Evolutionary conservation across 2,888 invertebrate species (phyloP), one percentile per base, ranked within the genome.

Genomic region (Megaustenia siamemsis): DNA sequence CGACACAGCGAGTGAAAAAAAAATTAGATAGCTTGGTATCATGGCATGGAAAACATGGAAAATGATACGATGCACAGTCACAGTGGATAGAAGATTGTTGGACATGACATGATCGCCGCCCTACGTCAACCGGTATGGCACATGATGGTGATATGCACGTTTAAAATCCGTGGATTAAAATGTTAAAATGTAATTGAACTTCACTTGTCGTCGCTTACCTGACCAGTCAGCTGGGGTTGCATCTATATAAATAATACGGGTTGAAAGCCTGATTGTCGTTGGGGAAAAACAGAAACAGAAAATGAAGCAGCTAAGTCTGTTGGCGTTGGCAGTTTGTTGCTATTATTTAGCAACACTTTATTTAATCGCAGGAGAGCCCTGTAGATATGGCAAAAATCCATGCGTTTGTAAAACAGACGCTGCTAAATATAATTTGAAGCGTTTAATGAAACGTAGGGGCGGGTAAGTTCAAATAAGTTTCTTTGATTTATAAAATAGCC

Each of bases 321-420:
- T n/a, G n/a, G n/a, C n/a, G 18, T 10, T 49, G 15, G 18, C 49
- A 1, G 8, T 73, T 73, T 73, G 28, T 49, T 0, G 49, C 10
- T 32, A 12, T 28, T 49, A 32, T 28, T 32, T 73, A 8, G 18
- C 73, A 49, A 5, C 38, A 40, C 28, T 77, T 38, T n/a, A 60
- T 15, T 56, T 38, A 12, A 53, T 77, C 21, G 40, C 24, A 77
- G 76, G 76, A 38, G 76, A 77, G 38, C 24, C n/a, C 1, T 77
- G 76, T 77, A 56, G 1, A 1, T 77, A 35, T 56, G 15, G 1
- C 56, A 35, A 5, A 15, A 49, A 73, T 49, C 76, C 76, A n/a
- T 77, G 76, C 60, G n/a, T 28, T 1, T 77, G 76, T 24, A 24
- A 77, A 40, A 60, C 76, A 38, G 60, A 15, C 56, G 6, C 1